Evolutionary conservation across 2,797 vertebrate species (phyloP), one percentile per base, ranked within the genome.

Genomic region (Sebastes reedi): DNA sequence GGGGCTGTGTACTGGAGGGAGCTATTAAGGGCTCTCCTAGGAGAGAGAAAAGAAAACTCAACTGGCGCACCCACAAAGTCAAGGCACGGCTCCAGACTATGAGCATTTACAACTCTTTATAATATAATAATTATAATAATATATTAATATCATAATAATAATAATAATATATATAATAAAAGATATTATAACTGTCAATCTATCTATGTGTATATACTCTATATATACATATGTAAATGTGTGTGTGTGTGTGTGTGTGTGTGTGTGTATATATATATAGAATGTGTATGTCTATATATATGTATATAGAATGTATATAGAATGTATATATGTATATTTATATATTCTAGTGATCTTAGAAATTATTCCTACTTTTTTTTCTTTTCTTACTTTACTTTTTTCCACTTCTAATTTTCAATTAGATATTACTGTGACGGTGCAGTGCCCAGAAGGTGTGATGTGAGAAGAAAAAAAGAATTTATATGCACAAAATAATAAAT

Each of bases 1-100:
- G 58, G 77, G 71, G 36, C 70, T 59, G 60, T 50, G 42, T 70
- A 46, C 42, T 46, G 16, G 7, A 54, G 60, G 60, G 66, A 54
- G 71, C 67, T 75, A 77, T 69, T 69, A 39, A 75, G 42, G 22
- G 60, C 20, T 54, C 58, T 25, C 11, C 54, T 72, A 54, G n/a
- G 39, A 39, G 1, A 56, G 29, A 64, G 64, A 46, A 7, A 46
- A 46, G 16, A 46, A 46, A 46, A 18, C 42, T 18, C 42, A 2
- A 46, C 42, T 34, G n/a, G 11, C 22, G 14, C 20, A 36, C 4
- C 18, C 18, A 46, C 18, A 24, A 30, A 56, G 34, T 65, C 34
- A 24, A 39, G 52, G 65, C 36, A 42, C 1, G 1, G 10, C 22
- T 42, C 24, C 22, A 67, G 24, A 42, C 20, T 27, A 1, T 29